Percentiles rank a stretch among this genome's conserved stretches.
Evolutionary conservation across 2,888 invertebrate species (phyloP).

Genomic region (Tridacna gigas): DNA sequence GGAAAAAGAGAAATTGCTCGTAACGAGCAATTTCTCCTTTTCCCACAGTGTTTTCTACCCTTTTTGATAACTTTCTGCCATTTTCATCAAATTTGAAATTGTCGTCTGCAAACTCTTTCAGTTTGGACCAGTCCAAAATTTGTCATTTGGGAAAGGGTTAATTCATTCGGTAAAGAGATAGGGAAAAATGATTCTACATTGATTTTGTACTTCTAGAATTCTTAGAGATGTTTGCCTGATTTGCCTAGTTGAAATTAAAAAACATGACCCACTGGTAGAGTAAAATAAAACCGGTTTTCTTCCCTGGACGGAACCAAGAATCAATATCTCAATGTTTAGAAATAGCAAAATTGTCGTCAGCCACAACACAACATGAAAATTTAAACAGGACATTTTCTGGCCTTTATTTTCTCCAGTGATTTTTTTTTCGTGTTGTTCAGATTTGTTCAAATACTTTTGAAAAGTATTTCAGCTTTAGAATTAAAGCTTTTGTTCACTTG

Average conservation of each 20-base stretch:
- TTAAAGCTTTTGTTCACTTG: too few species aligned
- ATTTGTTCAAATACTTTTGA: too few species aligned
- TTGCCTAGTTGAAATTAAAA: neutral
- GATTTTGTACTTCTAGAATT: neutral
- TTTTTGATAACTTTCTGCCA: too few species aligned
- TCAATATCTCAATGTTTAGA: slow-evolving; percentile 15
- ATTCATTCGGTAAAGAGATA: neutral
- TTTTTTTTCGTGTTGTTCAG: too few species aligned
- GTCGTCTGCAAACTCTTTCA: too few species aligned
- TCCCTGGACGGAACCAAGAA: neutral
- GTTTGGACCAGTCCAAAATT: too few species aligned
- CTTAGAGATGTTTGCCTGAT: neutral
- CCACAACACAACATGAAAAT: slow-evolving; percentile 13
- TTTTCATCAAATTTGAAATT: too few species aligned
- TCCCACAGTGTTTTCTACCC: too few species aligned
- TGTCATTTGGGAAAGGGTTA: neutral
- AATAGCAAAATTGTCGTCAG: slow-evolving; percentile 15
- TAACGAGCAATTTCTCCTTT: neutral
- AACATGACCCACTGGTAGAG: neutral
- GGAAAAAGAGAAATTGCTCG: neutral
- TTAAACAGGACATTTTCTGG: slow-evolving; percentile 5
- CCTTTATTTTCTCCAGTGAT: too few species aligned
- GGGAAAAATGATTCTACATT: neutral
- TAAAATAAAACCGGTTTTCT: slow-evolving; percentile 20
- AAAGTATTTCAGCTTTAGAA: too few species aligned